Evolutionary conservation across 1,140 invertebrate species (phyloP).

Genomic region (Probaryconus sp.): DNA sequence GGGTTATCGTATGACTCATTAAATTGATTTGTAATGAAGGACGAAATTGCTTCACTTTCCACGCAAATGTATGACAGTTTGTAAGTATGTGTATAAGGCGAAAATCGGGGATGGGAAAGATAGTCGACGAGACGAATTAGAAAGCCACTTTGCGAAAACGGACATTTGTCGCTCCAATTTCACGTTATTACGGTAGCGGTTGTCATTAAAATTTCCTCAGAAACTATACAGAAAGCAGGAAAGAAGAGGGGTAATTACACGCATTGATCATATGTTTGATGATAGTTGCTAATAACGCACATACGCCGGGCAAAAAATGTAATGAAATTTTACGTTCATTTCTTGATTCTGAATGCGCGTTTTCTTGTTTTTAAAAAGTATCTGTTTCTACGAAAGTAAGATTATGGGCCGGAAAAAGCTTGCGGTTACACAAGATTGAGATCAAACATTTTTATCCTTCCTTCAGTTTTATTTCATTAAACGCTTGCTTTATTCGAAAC

Average conservation of each 20-base stretch:
- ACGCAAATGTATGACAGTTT: background rate
- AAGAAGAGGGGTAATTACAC: conserved; percentile 26
- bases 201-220: conserved; percentile 33
- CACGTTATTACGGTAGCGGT: conserved; percentile 28
- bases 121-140: conserved; percentile 34
- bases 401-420: too few species aligned
- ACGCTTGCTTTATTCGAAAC: too few species aligned
- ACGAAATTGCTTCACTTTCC: conserved; percentile 13
- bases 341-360: background rate
- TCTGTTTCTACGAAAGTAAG: too few species aligned
- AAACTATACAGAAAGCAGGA: conserved; percentile 7
- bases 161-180: conserved; percentile 43
- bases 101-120: conserved; percentile 8
- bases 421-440: too few species aligned
- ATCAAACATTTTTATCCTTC: too few species aligned
- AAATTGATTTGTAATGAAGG: background rate
- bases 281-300: conserved; percentile 12
- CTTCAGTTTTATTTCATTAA: too few species aligned
- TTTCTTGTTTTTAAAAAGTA: too few species aligned
- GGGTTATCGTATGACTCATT: too few species aligned
- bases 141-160: conserved; percentile 38
- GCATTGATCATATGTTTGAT: conserved; percentile 23
- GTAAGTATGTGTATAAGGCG: background rate
- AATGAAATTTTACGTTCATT: conserved; percentile 22
- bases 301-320: background rate